These are phyloP conservation scores for Hyppa rectilinea DNA, from an alignment of 2,888 invertebrate genomes.

Conservation along the genomic window DNA sequence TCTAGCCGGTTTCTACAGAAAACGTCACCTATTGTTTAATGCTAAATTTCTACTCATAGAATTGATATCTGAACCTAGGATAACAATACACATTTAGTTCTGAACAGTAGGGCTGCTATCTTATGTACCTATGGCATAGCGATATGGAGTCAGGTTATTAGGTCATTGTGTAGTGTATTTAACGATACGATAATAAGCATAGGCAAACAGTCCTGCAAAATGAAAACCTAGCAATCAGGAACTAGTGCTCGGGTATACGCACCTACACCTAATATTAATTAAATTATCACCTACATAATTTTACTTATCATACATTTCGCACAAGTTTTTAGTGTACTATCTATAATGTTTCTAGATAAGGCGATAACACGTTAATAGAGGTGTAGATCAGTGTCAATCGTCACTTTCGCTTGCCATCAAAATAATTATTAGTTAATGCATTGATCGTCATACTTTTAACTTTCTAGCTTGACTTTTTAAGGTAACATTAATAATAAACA, in stretches of 20 bases:
- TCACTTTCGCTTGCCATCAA: slow-evolving; percentile 28
- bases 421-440: background rate
- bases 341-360: slow-evolving; percentile 46
- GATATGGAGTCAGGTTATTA: slow-evolving; percentile 44
- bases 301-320: slow-evolving; percentile 16
- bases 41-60: slow-evolving; percentile 1
- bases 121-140: slow-evolving; percentile 17
- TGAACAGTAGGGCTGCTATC: slow-evolving; percentile 2
- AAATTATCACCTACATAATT: slow-evolving; percentile 11
- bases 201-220: background rate
- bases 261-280: slow-evolving; percentile 1
- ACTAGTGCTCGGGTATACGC: no score
- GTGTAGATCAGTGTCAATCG: slow-evolving; percentile 49
- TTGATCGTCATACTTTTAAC: slow-evolving; percentile 12
- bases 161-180: slow-evolving; percentile 15
- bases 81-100: no score
- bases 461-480: background rate
- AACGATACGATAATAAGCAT: slow-evolving; percentile 1
- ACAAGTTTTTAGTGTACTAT: slow-evolving; percentile 23
- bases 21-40: background rate
- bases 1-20: slow-evolving; percentile 41
- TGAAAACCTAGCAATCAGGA: no score
- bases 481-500: background rate
- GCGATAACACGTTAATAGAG: slow-evolving; percentile 30
- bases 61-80: slow-evolving; percentile 1